phyloP scores from a whole-genome alignment of 2,888 invertebrate species.

The Camponotus fellah region DNA sequence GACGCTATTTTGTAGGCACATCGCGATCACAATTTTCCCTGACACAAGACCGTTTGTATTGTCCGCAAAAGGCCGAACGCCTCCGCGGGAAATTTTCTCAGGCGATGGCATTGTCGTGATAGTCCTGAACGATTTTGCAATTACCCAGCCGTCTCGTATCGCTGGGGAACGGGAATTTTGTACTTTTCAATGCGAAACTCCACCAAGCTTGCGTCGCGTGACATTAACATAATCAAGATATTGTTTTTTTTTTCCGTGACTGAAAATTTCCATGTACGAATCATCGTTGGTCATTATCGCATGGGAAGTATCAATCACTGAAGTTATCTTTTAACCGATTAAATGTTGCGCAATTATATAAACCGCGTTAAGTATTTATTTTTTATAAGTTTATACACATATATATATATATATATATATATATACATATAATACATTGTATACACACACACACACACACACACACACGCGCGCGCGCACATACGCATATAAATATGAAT shows the following conservation, averaged over 20 bases:
- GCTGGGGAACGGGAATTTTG: constrained; percentile 66
- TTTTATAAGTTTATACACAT: not conserved
- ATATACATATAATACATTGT: no score
- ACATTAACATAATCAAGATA: constrained; percentile 71
- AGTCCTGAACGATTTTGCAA: constrained; percentile 67
- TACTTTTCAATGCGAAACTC: constrained; percentile 69
- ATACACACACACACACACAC: not conserved
- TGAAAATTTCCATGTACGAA: constrained; percentile 9
- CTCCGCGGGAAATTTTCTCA: constrained; percentile 84
- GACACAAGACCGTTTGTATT: constrained; percentile 70
- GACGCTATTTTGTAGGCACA: not conserved
- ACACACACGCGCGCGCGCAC: no score
- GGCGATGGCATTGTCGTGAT: constrained; percentile 80
- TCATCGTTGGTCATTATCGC: constrained; percentile 5
- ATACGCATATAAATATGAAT: not conserved
- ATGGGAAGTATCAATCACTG: not conserved
- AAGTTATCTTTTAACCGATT: not conserved
- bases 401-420: not conserved
- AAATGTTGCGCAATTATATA: not conserved
- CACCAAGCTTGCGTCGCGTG: constrained; percentile 70
- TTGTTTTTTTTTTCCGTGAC: constrained; percentile 34
- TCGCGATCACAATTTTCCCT: constrained; percentile 70
- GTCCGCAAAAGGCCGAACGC: constrained; percentile 76
- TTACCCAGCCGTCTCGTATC: constrained; percentile 51
- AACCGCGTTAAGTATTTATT: not conserved